These are phyloP conservation scores for Burhinus bistriatus DNA, from an alignment of 2,113 vertebrate species.

Conservation along the genomic window DNA sequence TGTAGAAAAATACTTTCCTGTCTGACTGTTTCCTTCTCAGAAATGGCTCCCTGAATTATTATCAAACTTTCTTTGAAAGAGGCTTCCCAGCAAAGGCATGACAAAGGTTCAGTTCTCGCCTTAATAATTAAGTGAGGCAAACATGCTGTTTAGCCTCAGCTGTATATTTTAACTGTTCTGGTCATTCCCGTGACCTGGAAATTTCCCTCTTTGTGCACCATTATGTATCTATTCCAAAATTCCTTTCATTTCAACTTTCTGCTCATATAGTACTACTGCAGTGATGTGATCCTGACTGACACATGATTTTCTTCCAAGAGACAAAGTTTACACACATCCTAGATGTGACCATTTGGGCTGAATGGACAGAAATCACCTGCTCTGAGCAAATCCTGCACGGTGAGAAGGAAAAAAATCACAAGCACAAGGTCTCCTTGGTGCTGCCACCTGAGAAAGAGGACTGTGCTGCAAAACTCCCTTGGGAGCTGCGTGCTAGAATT, in stretches of 20 bases:
- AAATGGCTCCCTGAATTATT: not conserved
- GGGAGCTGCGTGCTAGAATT: not conserved
- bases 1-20: not conserved
- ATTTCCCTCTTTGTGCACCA: not conserved
- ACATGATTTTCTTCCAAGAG: not conserved
- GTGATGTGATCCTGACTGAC: not conserved
- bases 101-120: not conserved
- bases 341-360: not conserved
- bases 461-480: not conserved
- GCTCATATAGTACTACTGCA: not conserved
- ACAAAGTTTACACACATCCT: not conserved
- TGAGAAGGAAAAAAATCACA: not conserved
- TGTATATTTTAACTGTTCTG: not conserved
- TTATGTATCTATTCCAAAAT: accelerated
- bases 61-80: not conserved
- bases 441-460: not conserved
- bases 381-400: accelerated
- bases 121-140: not conserved
- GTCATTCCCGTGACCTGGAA: not conserved
- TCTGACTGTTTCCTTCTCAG: not conserved
- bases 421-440: not conserved
- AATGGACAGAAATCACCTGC: not conserved
- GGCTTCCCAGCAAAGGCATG: not conserved
- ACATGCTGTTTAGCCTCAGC: not conserved
- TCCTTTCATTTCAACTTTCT: not conserved